Evolutionary conservation across 2,888 invertebrate genomes (phyloP).

Genomic region (Stenotaenia linearis): DNA sequence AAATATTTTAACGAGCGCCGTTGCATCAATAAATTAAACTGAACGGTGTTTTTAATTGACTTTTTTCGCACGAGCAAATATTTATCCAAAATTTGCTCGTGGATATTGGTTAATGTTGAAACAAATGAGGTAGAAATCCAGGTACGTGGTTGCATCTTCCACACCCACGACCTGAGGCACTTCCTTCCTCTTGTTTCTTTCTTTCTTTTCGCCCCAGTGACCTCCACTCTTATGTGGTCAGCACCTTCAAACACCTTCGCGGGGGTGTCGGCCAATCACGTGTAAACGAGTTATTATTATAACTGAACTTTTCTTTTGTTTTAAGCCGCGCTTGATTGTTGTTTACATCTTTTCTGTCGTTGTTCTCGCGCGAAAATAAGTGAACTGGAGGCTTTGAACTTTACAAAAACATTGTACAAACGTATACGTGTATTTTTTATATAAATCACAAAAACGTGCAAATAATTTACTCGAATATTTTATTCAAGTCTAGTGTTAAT

Average conservation of each 20-base stretch:
- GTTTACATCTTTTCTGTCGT: not conserved
- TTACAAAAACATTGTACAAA: no score
- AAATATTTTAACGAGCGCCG: not conserved
- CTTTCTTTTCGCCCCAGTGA: slow-evolving; percentile 23
- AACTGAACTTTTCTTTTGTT: not conserved
- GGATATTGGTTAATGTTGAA: not conserved
- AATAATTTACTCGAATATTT: not conserved
- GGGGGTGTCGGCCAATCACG: not conserved
- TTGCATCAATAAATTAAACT: not conserved
- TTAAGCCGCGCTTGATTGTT: not conserved
- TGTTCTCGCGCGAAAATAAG: no score
- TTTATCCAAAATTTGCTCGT: not conserved
- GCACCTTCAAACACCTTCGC: slow-evolving; percentile 17
- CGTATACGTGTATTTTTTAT: not conserved
- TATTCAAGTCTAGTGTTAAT: not conserved
- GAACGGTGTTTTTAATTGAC: not conserved
- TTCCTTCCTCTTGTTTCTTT: slow-evolving; percentile 8
- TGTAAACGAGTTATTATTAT: not conserved
- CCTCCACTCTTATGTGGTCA: slow-evolving; percentile 1
- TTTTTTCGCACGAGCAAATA: not conserved
- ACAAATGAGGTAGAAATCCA: not conserved
- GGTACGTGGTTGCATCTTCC: slow-evolving; percentile 1
- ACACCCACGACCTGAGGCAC: slow-evolving; percentile 22
- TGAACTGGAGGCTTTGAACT: no score
- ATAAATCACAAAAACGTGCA: not conserved